Percentiles rank a stretch among this genome's conserved stretches.
phyloP scores from a whole-genome alignment of 2,797 vertebrate genomes.

The Hozukius guyotensis region DNA sequence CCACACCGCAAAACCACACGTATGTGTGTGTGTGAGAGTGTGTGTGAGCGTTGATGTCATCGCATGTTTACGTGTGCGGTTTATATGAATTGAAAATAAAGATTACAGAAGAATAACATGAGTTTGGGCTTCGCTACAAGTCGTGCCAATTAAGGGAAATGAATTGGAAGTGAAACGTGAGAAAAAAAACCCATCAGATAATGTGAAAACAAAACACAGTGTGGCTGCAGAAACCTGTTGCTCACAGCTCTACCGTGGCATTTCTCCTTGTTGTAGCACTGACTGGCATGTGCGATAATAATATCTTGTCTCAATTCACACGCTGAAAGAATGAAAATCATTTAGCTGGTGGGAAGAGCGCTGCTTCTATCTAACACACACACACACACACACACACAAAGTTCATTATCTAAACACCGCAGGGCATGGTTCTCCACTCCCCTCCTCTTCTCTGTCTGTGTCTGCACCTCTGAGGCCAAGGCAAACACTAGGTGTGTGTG shows the following conservation, averaged over 20 bases:
- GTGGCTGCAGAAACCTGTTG: conserved; percentile 6
- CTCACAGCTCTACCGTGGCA: conserved; percentile 4
- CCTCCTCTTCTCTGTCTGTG: conserved; percentile 59
- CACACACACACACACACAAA: conserved; percentile 1
- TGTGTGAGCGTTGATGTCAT: background rate
- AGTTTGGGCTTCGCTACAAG: background rate
- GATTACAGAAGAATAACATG: background rate
- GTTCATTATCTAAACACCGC: conserved; percentile 68
- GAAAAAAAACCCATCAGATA: background rate
- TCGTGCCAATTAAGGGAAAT: background rate
- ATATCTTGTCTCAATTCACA: conserved; percentile 70
- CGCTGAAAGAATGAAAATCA: conserved; percentile 73
- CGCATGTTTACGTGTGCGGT: background rate
- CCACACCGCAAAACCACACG: conserved; percentile 22
- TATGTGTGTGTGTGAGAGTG: background rate
- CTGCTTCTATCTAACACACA: background rate
- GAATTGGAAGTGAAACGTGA: background rate
- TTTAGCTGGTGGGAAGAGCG: conserved; percentile 66
- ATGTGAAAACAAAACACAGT: conserved; percentile 8
- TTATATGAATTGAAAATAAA: conserved; percentile 3
- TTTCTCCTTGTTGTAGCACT: conserved; percentile 33
- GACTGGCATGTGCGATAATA: conserved; percentile 60
- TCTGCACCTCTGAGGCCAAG: conserved; percentile 72
- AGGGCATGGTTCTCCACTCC: conserved; percentile 62
- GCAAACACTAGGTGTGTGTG: conserved; percentile 71